Base-by-base conservation (phyloP, 2,113 vertebrate species). In the Notothenia rossii region DNA sequence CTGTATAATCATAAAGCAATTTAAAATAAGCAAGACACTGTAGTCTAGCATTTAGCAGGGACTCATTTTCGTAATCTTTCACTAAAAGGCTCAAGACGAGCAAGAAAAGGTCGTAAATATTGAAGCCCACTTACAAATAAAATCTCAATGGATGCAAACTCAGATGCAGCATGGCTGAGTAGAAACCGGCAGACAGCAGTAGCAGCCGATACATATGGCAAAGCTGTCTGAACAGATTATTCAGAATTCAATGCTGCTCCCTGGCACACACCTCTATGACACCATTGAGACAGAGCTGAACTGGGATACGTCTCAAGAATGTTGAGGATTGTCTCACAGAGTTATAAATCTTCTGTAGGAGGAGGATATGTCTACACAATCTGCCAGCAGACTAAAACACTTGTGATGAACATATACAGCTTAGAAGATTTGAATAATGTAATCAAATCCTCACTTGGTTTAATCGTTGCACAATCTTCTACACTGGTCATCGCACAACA, bases 251-350 rank as follows among this genome's bases (percentile, higher is more conserved):
- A 54, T 73, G 79, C 74, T 84, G 84, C 83, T 75, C 89, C 83
- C 83, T 87, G 87, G 91, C 92, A 90, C 83, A 68, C 84, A 81
- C 80, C 84, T 63, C 72, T 53, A 84, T 92, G 85, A 93, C 86
- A 92, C 89, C 84, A 86, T 29, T 36, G 68, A 88, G 75, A 82
- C 83, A 60, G 71, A 83, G 74, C 81, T 54, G 79, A 65, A 68
- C 56, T 66, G 79, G 75, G 86, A 82, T 76, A 76, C 68, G 81
- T 81, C 72, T 84, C 80, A 78, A 86, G 82, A 78, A 90, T 85
- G 86, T 81, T 46, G 69, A 79, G 84, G 85, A 86, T 88, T 89
- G 86, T 84, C 75, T 86, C 77, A 65, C 77, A 73, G 25, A 69
- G 78, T 86, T 58, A 72, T 66, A 54, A 79, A 87, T 84, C 79